Evolutionary conservation across 2,797 vertebrate species (phyloP).

Genomic region (Zalophus californianus): DNA sequence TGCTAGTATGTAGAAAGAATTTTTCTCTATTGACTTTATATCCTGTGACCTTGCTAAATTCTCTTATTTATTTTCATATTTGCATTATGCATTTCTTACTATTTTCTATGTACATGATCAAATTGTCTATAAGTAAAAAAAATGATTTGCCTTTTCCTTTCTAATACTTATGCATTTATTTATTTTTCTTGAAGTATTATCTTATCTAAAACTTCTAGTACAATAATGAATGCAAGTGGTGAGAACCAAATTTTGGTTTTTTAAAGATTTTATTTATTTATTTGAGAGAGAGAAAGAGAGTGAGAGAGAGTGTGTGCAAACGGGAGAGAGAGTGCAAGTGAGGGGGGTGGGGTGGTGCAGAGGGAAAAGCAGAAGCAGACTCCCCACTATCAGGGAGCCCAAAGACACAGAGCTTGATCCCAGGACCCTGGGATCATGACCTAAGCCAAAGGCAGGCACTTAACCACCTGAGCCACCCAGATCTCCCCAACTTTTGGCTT

Average conservation of each 20-base stretch:
- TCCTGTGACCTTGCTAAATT: neutral
- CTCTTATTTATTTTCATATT: neutral
- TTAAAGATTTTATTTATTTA: neutral
- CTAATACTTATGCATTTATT: neutral
- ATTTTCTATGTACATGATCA: neutral
- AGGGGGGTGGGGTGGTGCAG: neutral
- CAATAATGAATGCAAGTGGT: neutral
- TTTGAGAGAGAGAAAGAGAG: neutral
- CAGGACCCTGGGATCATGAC: neutral
- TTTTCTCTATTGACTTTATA: neutral
- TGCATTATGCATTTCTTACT: neutral
- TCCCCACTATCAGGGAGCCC: neutral
- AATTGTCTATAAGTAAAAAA: neutral
- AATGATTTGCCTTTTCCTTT: neutral
- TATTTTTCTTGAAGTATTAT: neutral
- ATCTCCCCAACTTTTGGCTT: neutral
- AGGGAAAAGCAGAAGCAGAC: neutral
- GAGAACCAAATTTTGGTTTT: neutral
- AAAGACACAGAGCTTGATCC: neutral
- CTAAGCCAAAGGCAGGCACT: neutral
- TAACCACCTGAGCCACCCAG: neutral
- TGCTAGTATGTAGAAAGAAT: neutral
- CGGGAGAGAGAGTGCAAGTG: neutral
- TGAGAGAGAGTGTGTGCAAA: no score
- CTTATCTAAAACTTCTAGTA: neutral